A percentile compares a stretch with the other conserved stretches of the same genome.
Evolutionary conservation across 2,888 invertebrate species (phyloP).

Genomic region (Cephus spinipes): DNA sequence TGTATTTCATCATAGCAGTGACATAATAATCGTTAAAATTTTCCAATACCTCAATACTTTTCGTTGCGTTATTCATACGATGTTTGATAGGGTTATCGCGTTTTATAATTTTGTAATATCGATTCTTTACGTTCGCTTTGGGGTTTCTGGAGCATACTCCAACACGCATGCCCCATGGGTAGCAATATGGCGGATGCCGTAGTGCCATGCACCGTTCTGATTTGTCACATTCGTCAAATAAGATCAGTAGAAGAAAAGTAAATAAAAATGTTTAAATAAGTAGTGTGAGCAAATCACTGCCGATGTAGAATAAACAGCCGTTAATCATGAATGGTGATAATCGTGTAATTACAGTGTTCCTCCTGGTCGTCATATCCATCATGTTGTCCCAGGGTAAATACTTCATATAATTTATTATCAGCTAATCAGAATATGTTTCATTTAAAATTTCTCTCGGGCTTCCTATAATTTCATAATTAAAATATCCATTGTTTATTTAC

Average conservation of each 20-base stretch:
- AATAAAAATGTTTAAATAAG: background rate
- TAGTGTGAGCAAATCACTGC: background rate
- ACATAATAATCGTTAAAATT: background rate
- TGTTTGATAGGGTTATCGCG: background rate
- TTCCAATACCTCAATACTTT: background rate
- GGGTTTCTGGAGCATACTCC: conserved; percentile 51
- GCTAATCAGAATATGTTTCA: background rate
- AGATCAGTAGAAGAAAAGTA: background rate
- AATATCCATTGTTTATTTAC: background rate
- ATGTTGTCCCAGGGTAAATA: conserved; percentile 32
- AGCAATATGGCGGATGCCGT: conserved; percentile 41
- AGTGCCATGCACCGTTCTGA: background rate
- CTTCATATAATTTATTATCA: conserved; percentile 10
- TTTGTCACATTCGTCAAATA: background rate
- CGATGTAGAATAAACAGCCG: background rate
- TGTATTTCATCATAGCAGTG: too few relatives aligned
- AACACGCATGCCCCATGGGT: conserved; percentile 31
- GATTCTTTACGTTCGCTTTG: conserved; percentile 8
- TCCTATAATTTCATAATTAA: background rate
- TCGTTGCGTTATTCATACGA: background rate
- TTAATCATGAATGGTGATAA: conserved; percentile 22
- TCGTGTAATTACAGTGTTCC: conserved; percentile 16
- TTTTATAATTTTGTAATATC: background rate
- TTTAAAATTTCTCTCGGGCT: background rate
- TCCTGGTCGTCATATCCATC: conserved; percentile 23